Conservation (phyloP, 2,888 invertebrate genomes). For the Mactromeris polynyma region DNA sequence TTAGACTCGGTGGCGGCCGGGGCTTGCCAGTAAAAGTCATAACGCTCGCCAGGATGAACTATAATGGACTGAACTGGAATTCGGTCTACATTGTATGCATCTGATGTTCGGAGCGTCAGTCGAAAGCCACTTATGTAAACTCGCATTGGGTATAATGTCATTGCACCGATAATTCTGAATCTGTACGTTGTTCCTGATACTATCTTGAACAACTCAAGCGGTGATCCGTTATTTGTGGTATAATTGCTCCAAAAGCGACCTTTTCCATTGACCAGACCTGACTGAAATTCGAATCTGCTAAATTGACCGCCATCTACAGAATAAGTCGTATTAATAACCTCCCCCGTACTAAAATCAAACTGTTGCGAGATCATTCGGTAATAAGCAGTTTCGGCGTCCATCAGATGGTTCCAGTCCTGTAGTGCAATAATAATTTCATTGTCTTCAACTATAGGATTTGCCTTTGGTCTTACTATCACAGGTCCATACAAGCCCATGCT, state of each 20-base stretch:
- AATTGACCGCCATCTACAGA: slow-evolving; percentile 61
- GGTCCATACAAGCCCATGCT: slow-evolving; percentile 73
- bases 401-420: slow-evolving; percentile 77
- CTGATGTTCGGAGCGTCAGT: slow-evolving; percentile 65
- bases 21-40: slow-evolving; percentile 69
- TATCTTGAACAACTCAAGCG: slow-evolving; percentile 67
- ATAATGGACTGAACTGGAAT: slow-evolving; percentile 67
- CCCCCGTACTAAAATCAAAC: slow-evolving; percentile 56
- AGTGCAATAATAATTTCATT: slow-evolving; percentile 67
- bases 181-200: slow-evolving; percentile 38
- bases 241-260: slow-evolving; percentile 67
- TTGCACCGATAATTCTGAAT: slow-evolving; percentile 48
- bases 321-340: slow-evolving; percentile 37
- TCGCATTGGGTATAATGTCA: slow-evolving; percentile 52
- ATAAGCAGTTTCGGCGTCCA: slow-evolving; percentile 68
- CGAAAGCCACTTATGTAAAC: slow-evolving; percentile 26
- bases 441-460: neutral
- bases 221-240: slow-evolving; percentile 67
- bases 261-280: slow-evolving; percentile 75
- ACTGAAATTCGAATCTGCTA: slow-evolving; percentile 62
- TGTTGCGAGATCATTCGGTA: slow-evolving; percentile 64
- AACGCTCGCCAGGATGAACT: slow-evolving; percentile 74
- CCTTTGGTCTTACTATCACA: slow-evolving; percentile 57
- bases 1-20: slow-evolving; percentile 21
- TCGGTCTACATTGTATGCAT: slow-evolving; percentile 66